phyloP scores from a whole-genome alignment of 2,797 vertebrate species.

The Phataginus tetradactyla region DNA sequence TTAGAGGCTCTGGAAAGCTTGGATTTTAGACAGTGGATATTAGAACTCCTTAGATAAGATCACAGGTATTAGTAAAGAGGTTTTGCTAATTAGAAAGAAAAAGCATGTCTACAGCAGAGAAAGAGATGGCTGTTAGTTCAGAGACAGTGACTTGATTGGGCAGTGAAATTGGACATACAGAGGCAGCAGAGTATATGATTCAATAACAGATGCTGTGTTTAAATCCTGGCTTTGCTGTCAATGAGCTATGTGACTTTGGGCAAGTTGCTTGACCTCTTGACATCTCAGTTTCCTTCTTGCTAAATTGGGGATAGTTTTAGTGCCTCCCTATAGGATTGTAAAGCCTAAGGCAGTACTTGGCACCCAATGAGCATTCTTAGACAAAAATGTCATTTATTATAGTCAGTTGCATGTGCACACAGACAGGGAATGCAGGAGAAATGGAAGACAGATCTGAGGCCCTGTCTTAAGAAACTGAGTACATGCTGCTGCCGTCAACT shows the following conservation, averaged over 20 bases:
- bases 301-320: not conserved
- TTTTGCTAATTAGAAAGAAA: not conserved
- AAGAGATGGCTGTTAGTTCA: slow-evolving; percentile 6
- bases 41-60: not conserved
- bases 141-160: not conserved
- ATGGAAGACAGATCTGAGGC: not conserved
- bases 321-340: not conserved
- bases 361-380: not conserved
- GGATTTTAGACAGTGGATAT: not conserved
- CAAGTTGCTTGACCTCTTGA: not conserved
- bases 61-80: not conserved
- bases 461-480: not conserved
- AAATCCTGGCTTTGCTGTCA: not conserved
- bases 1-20: not conserved
- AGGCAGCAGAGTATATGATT: not conserved
- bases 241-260: not conserved
- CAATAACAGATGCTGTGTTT: not conserved
- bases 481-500: not conserved
- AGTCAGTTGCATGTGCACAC: not conserved
- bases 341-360: not conserved
- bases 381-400: not conserved
- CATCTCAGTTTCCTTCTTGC: not conserved
- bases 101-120: not conserved
- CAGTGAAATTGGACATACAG: not conserved
- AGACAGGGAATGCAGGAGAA: not conserved